These are phyloP conservation scores for Morinoia aosen DNA, from an alignment of 2,888 invertebrate species.

Conservation along the genomic window DNA sequence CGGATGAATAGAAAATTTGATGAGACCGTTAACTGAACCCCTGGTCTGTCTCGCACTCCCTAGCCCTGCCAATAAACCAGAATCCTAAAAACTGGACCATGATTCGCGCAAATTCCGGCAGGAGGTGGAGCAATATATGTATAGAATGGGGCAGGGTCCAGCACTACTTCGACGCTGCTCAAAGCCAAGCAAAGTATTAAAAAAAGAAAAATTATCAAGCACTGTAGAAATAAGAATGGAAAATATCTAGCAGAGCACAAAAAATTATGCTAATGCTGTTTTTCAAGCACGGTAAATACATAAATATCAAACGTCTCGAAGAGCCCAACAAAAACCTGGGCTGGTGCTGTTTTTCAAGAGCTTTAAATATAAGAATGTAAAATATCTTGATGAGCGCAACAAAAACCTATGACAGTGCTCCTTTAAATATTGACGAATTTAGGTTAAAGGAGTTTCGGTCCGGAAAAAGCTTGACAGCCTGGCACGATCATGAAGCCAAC, in stretches of 20 bases:
- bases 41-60: not conserved
- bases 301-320: not conserved
- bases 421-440: not conserved
- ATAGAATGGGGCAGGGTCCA: not conserved
- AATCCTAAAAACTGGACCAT: not conserved
- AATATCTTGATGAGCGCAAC: not conserved
- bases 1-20: not conserved
- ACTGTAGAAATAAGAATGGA: no score
- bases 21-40: not conserved
- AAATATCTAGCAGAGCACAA: no score
- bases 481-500: not conserved
- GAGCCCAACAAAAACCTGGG: no score
- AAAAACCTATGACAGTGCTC: not conserved
- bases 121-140: not conserved
- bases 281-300: not conserved
- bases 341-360: not conserved
- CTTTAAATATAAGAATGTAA: not conserved
- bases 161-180: not conserved
- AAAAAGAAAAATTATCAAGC: not conserved
- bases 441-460: not conserved
- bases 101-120: not conserved
- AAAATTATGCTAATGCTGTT: no score
- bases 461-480: not conserved
- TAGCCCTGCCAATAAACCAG: not conserved
- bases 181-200: not conserved